phyloP scores from a whole-genome alignment of 2,888 invertebrate genomes.

The Camptogramma bilineatum region DNA sequence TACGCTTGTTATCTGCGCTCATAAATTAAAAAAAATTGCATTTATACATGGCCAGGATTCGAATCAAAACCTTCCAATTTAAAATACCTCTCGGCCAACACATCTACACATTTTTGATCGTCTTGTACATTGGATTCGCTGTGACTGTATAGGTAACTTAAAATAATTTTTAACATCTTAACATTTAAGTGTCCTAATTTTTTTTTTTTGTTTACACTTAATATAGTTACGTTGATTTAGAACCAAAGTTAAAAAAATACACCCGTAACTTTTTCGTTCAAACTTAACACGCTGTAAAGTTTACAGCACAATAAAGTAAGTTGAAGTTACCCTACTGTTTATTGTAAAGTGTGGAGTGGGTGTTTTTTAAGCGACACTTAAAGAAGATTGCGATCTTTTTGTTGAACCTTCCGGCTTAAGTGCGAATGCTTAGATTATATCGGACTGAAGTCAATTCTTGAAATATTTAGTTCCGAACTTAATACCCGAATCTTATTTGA shows the following conservation, averaged over 20 bases:
- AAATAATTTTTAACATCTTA: too few species aligned
- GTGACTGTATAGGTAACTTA: too few species aligned
- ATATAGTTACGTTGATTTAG: background rate
- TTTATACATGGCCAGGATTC: too few species aligned
- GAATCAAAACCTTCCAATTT: too few species aligned
- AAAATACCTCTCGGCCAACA: too few species aligned
- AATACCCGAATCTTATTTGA: too few species aligned
- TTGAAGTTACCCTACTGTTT: constrained; percentile 50
- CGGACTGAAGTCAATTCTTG: background rate
- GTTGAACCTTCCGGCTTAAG: constrained; percentile 28
- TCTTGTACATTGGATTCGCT: too few species aligned
- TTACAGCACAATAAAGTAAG: constrained; percentile 60
- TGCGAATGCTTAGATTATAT: constrained; percentile 3
- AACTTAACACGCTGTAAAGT: constrained; percentile 56
- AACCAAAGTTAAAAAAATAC: background rate
- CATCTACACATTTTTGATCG: too few species aligned
- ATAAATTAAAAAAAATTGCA: too few species aligned
- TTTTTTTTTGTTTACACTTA: too few species aligned
- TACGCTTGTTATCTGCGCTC: too few species aligned
- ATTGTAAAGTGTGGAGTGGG: constrained; percentile 47
- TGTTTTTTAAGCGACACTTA: constrained; percentile 42
- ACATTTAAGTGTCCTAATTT: too few species aligned
- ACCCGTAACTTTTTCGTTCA: constrained; percentile 39
- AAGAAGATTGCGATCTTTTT: constrained; percentile 44
- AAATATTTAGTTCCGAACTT: background rate